These are phyloP conservation scores for Cryptomyrus ogoouensis DNA, from an alignment of 2,113 vertebrate species.

Conservation along the genomic window DNA sequence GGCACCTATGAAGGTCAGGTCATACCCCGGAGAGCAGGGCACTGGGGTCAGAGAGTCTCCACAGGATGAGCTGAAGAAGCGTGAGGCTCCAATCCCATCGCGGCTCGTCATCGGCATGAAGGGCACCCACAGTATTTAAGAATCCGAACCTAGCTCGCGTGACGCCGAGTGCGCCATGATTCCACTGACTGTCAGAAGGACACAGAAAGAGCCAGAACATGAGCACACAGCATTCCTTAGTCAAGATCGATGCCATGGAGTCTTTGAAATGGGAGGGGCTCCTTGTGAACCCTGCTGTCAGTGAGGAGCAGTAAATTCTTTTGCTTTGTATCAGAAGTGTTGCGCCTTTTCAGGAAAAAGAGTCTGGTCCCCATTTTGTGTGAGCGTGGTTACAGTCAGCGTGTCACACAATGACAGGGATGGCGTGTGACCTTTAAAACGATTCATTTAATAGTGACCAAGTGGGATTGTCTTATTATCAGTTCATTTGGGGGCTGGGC, in stretches of 20 bases:
- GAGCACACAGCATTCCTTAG: background rate
- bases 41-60: background rate
- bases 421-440: background rate
- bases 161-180: background rate
- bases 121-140: background rate
- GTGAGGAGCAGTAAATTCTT: background rate
- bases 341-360: background rate
- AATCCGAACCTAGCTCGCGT: background rate
- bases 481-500: background rate
- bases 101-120: background rate
- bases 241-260: background rate
- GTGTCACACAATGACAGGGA: background rate
- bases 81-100: background rate
- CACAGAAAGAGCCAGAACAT: background rate
- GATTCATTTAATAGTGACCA: constrained; percentile 5
- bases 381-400: background rate
- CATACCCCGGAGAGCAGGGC: background rate
- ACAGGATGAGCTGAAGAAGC: background rate
- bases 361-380: background rate
- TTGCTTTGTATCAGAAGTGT: background rate
- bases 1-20: background rate
- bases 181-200: background rate
- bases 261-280: background rate
- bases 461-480: background rate
- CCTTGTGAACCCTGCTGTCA: background rate